Percentiles rank a stretch among this genome's conserved stretches.
Evolutionary conservation across 2,113 vertebrate genomes (phyloP).

Genomic region (Entosphenus tridentatus): DNA sequence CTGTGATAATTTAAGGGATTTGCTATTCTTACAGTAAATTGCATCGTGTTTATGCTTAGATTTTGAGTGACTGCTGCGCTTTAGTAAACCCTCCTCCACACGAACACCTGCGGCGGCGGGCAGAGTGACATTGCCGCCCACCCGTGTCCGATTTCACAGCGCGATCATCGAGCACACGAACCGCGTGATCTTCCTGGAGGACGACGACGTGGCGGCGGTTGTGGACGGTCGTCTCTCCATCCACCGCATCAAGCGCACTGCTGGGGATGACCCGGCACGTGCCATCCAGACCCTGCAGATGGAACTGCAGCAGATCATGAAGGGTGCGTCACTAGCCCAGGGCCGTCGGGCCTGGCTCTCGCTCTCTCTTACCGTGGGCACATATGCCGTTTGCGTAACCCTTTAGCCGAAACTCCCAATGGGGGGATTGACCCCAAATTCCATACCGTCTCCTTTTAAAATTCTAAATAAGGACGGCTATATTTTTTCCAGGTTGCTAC

Average conservation of each 20-base stretch:
- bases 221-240: constrained; percentile 8
- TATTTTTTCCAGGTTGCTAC: no score
- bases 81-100: no score
- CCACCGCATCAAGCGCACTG: constrained; percentile 7
- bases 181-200: constrained; percentile 10
- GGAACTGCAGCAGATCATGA: constrained; percentile 11
- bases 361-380: no score
- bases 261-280: constrained; percentile 5
- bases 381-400: no score
- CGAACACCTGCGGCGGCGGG: no score
- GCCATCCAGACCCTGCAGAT: constrained; percentile 10
- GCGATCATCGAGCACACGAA: constrained; percentile 9
- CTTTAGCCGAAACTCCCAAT: no score
- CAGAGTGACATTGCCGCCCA: no score
- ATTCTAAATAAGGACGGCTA: background rate
- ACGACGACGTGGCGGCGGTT: constrained; percentile 9
- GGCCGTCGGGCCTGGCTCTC: no score
- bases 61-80: no score
- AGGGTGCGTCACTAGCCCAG: constrained; percentile 1
- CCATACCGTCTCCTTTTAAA: background rate
- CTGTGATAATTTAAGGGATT: no score
- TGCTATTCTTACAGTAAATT: no score
- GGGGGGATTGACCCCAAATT: background rate
- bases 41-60: no score
- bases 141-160: background rate